Percentiles rank a stretch among this genome's conserved stretches.
phyloP scores from a whole-genome alignment of 2,888 invertebrate genomes.

The Orthosia cruda region DNA sequence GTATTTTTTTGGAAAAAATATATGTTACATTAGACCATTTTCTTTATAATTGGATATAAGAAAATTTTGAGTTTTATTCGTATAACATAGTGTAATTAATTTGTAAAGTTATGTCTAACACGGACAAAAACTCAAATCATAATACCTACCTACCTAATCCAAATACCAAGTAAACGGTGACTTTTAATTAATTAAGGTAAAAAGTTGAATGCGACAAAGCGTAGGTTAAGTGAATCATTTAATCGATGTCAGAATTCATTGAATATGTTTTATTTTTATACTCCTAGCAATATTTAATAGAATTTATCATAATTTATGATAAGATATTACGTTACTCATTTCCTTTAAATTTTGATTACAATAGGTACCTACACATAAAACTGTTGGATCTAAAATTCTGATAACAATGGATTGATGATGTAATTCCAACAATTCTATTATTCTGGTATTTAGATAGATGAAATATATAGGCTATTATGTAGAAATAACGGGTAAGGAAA shows the following conservation, averaged over 20 bases:
- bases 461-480: neutral
- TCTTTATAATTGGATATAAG: too few relatives aligned
- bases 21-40: too few relatives aligned
- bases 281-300: conserved; percentile 15
- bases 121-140: neutral
- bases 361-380: conserved; percentile 15
- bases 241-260: conserved; percentile 19
- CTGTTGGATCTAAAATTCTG: conserved; percentile 24
- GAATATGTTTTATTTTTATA: conserved; percentile 8
- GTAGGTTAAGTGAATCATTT: conserved; percentile 7
- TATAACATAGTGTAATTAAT: too few relatives aligned
- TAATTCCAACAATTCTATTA: conserved; percentile 29
- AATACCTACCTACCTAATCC: neutral
- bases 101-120: too few relatives aligned
- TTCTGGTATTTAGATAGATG: conserved; percentile 5
- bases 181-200: neutral
- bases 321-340: conserved; percentile 22
- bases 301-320: conserved; percentile 32
- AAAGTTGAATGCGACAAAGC: neutral
- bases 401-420: conserved; percentile 48
- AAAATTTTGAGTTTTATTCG: too few relatives aligned
- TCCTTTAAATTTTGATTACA: conserved; percentile 32
- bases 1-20: too few relatives aligned
- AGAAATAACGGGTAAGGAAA: conserved; percentile 10
- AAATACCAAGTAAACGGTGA: conserved; percentile 11